phyloP scores from a whole-genome alignment of 1,140 invertebrate species.

The Nephotettix cincticeps region DNA sequence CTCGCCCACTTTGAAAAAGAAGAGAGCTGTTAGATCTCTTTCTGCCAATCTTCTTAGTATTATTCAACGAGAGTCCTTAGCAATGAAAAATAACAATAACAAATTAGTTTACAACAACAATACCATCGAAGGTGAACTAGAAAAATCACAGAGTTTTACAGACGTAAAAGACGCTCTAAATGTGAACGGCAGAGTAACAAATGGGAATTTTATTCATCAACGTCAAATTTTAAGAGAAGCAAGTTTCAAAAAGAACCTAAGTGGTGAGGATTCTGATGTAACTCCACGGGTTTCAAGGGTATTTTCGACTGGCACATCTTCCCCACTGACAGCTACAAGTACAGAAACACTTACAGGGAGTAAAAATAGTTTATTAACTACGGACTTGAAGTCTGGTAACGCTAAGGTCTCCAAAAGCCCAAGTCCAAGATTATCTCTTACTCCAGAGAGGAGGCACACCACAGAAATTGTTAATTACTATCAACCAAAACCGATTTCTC shows the following conservation, averaged over 20 bases:
- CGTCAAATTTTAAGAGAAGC: neutral
- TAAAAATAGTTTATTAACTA: constrained; percentile 29
- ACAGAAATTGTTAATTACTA: neutral
- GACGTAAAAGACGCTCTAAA: constrained; percentile 41
- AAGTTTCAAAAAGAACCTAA: neutral
- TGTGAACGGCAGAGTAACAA: constrained; percentile 27
- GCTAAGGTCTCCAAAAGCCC: constrained; percentile 1
- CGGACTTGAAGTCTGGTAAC: neutral
- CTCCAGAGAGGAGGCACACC: constrained; percentile 9
- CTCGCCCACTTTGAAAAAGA: constrained; percentile 53
- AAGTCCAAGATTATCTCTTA: constrained; percentile 26
- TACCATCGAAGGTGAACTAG: constrained; percentile 33
- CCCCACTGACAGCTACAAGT: constrained; percentile 32
- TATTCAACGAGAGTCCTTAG: constrained; percentile 25
- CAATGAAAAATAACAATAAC: constrained; percentile 33
- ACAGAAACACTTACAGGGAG: constrained; percentile 39
- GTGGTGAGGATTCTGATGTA: constrained; percentile 19
- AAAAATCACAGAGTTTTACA: constrained; percentile 45
- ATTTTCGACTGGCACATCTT: neutral
- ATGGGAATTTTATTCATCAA: neutral
- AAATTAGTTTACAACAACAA: constrained; percentile 35
- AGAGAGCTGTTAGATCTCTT: constrained; percentile 71
- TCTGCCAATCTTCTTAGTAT: constrained; percentile 78
- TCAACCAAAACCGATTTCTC: neutral
- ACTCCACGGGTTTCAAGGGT: constrained; percentile 5